Conservation (phyloP, 1,140 invertebrate genomes). For the Tetramorium parvispinum region DNA sequence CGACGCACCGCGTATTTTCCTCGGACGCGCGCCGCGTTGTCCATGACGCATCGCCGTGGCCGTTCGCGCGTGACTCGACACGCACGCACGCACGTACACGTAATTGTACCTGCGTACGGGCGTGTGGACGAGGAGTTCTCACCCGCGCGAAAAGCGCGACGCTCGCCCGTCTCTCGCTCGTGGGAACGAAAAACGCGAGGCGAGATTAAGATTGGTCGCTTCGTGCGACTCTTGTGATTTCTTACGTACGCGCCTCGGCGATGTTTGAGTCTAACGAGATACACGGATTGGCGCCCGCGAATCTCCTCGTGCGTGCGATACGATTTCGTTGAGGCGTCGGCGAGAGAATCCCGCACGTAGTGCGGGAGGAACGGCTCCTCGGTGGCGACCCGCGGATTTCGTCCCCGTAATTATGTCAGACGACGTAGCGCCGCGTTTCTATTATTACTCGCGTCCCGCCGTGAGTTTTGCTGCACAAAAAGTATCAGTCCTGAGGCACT, state of each 20-base stretch:
- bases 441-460: background rate
- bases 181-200: constrained; percentile 78
- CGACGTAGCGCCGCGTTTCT: background rate
- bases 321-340: background rate
- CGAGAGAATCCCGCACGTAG: background rate
- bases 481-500: background rate
- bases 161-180: constrained; percentile 39
- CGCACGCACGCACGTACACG: background rate
- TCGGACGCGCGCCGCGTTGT: background rate
- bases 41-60: constrained; percentile 17
- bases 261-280: constrained; percentile 74
- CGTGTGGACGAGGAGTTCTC: constrained; percentile 35
- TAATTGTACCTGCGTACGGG: background rate
- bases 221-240: constrained; percentile 77
- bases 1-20: background rate
- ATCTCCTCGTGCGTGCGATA: background rate
- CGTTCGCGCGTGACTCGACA: constrained; percentile 21
- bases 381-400: background rate
- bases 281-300: constrained; percentile 54
- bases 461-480: background rate
- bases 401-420: background rate
- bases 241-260: constrained; percentile 73
- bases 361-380: background rate
- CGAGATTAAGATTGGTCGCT: constrained; percentile 78
- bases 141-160: constrained; percentile 53